phyloP scores from a whole-genome alignment of 2,797 vertebrate species.

The Melanogrammus aeglefinus region DNA sequence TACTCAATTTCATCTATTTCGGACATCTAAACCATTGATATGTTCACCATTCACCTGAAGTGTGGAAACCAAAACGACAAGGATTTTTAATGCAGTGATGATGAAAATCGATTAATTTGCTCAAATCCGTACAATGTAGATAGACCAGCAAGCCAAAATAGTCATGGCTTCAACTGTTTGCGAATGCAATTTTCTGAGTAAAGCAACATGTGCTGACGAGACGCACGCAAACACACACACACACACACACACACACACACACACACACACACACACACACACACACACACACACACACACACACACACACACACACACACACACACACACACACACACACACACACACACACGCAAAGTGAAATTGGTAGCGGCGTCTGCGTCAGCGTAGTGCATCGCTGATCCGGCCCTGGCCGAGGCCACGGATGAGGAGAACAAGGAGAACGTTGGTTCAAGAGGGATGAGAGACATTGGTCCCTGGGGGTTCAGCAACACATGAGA shows the following conservation, averaged over 20 bases:
- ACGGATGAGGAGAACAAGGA: background rate
- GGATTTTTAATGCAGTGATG: background rate
- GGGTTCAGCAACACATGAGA: background rate
- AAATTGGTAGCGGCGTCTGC: background rate
- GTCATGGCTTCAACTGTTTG: background rate
- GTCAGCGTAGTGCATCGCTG: background rate
- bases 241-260: slow-evolving; percentile 4
- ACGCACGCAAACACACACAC: background rate
- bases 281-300: background rate
- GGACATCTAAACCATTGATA: background rate
- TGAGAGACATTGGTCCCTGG: background rate
- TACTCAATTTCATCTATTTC: background rate
- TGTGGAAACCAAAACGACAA: background rate
- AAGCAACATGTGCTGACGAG: slow-evolving; percentile 4
- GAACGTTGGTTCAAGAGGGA: background rate
- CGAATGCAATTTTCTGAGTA: background rate
- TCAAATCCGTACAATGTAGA: background rate
- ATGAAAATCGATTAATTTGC: background rate
- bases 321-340: background rate
- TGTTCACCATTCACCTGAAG: background rate
- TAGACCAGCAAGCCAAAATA: background rate
- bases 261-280: background rate
- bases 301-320: background rate
- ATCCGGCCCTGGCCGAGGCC: background rate
- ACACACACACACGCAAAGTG: background rate